Conservation (phyloP, 2,113 vertebrate genomes). For the Ophiodon elongatus region DNA sequence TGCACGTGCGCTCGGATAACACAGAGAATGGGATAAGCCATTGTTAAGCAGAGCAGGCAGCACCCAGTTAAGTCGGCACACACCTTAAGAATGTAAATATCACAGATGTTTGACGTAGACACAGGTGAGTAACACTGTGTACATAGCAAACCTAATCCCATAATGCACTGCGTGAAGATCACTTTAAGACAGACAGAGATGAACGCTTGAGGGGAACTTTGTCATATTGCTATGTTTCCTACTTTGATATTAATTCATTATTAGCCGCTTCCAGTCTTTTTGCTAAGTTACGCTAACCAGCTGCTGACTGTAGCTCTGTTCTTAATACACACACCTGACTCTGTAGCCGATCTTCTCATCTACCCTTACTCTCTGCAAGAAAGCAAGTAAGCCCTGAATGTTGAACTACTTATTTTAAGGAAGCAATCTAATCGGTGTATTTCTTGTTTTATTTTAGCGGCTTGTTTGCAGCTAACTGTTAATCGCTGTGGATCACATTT, state of each 20-base stretch:
- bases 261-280: neutral
- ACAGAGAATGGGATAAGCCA: constrained; percentile 55
- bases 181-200: constrained; percentile 7
- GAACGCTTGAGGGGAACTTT: neutral
- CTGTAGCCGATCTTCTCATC: neutral
- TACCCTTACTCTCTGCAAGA: neutral
- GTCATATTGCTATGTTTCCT: neutral
- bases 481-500: neutral
- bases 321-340: neutral
- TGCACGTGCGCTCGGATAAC: constrained; percentile 15
- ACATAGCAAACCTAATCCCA: constrained; percentile 18
- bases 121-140: constrained; percentile 49
- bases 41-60: constrained; percentile 59
- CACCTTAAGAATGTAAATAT: constrained; percentile 70
- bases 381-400: neutral
- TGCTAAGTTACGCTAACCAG: neutral
- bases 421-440: neutral
- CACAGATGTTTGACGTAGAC: constrained; percentile 56
- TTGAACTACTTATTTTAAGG: neutral
- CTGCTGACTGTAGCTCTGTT: neutral
- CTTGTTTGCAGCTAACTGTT: neutral
- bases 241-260: neutral
- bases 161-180: constrained; percentile 15
- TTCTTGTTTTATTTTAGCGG: neutral
- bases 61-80: constrained; percentile 45